Evolutionary conservation across 2,113 vertebrate genomes (phyloP).

Genomic region (Tiliqua scincoides): DNA sequence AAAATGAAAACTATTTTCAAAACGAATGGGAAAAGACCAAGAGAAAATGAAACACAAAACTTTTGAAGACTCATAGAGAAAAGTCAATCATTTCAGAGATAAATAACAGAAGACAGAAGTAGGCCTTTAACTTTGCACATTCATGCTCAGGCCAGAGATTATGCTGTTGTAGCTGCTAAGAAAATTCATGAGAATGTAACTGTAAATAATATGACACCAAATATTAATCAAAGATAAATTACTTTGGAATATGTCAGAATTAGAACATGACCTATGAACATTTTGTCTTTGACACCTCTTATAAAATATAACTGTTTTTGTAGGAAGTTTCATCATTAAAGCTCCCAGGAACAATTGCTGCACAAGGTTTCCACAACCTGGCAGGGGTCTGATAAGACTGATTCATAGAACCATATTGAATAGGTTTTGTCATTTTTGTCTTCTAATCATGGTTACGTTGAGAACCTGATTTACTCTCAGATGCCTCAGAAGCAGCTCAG

Average conservation of each 20-base stretch:
- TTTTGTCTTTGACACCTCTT: background rate
- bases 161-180: background rate
- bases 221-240: background rate
- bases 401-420: background rate
- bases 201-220: background rate
- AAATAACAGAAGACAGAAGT: background rate
- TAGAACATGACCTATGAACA: background rate
- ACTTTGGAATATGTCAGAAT: background rate
- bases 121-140: background rate
- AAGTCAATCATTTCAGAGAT: background rate
- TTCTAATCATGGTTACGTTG: background rate
- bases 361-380: background rate
- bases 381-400: background rate
- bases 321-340: background rate
- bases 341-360: background rate
- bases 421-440: background rate
- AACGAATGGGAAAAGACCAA: background rate
- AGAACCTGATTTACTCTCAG: background rate
- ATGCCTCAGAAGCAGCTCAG: background rate
- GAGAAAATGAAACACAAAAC: background rate
- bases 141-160: background rate
- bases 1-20: background rate
- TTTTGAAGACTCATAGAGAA: background rate
- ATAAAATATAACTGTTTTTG: background rate
- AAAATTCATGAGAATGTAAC: background rate